Evolutionary conservation across 2,888 invertebrate species (phyloP).

Genomic region (Zaprionus obscuricornis): DNA sequence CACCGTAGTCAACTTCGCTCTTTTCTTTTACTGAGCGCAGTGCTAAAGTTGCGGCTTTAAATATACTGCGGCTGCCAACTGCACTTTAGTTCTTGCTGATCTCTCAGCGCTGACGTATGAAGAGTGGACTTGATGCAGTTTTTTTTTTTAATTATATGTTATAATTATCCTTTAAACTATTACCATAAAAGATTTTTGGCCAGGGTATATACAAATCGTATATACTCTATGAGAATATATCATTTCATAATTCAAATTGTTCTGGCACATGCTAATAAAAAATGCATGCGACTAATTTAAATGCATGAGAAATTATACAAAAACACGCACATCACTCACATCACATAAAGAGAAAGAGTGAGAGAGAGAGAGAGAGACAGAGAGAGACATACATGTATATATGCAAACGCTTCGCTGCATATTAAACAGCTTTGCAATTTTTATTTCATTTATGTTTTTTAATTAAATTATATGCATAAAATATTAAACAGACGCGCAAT

Average conservation of each 20-base stretch:
- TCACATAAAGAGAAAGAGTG: too few species aligned
- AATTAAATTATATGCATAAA: slow-evolving; percentile 65
- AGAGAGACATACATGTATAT: slow-evolving; percentile 2
- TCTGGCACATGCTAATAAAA: slow-evolving; percentile 42
- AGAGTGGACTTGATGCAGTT: too few species aligned
- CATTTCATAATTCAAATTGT: slow-evolving; percentile 12
- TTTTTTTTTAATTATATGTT: too few species aligned
- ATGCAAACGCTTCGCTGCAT: slow-evolving; percentile 5
- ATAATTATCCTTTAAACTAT: too few species aligned
- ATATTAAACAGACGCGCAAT: slow-evolving; percentile 32
- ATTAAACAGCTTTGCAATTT: slow-evolving; percentile 35
- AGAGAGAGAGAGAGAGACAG: too few species aligned
- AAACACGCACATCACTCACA: slow-evolving; percentile 5
- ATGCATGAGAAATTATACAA: slow-evolving; percentile 53
- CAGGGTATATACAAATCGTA: slow-evolving; percentile 4
- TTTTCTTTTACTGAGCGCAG: too few species aligned
- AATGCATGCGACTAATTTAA: slow-evolving; percentile 66
- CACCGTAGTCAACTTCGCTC: too few species aligned
- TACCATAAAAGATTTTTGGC: too few species aligned
- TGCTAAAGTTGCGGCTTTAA: too few species aligned
- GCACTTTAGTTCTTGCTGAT: too few species aligned
- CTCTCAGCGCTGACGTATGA: too few species aligned
- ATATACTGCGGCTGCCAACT: too few species aligned
- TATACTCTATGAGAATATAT: neutral
- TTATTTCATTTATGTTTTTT: slow-evolving; percentile 36